A percentile compares a stretch with the other conserved stretches of the same genome.
Evolutionary conservation across 2,888 invertebrate genomes (phyloP).

Genomic region (Chorisops tibialis): DNA sequence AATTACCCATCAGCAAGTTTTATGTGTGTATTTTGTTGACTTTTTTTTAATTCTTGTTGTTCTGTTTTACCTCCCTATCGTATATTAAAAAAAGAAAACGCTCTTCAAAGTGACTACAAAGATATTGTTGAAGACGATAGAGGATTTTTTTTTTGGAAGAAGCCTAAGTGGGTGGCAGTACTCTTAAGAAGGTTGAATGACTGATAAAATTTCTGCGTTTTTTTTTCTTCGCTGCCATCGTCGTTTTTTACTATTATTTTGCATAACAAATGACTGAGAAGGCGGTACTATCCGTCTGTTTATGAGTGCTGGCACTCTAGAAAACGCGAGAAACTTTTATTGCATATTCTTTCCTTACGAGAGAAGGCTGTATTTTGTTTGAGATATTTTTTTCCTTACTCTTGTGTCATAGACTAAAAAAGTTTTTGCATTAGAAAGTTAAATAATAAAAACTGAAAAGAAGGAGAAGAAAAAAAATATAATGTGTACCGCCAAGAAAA

Average conservation of each 20-base stretch:
- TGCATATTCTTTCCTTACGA: constrained; percentile 1
- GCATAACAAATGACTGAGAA: constrained; percentile 20
- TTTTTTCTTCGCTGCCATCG: neutral
- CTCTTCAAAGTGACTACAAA: constrained; percentile 3
- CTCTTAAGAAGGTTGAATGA: constrained; percentile 1
- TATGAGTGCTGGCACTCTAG: constrained; percentile 2
- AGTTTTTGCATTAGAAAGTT: constrained; percentile 23
- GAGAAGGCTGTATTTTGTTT: neutral
- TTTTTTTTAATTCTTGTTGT: constrained; percentile 3
- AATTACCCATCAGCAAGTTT: constrained; percentile 25
- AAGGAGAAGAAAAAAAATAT: no score
- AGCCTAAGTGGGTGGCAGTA: neutral
- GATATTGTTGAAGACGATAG: neutral
- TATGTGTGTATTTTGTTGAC: constrained; percentile 16
- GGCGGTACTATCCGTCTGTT: constrained; percentile 15
- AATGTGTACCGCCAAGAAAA: constrained; percentile 1
- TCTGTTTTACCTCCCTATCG: neutral
- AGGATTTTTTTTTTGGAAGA: neutral
- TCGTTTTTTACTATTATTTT: constrained; percentile 1
- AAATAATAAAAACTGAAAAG: constrained; percentile 5
- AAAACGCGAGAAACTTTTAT: constrained; percentile 19
- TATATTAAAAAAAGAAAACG: neutral
- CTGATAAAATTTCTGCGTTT: constrained; percentile 8
- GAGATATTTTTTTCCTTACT: neutral
- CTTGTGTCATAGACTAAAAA: neutral